A percentile compares a stretch with the other conserved stretches of the same genome.
Conservation (phyloP, 2,888 invertebrate genomes). For the Drosophila seclusa region DNA sequence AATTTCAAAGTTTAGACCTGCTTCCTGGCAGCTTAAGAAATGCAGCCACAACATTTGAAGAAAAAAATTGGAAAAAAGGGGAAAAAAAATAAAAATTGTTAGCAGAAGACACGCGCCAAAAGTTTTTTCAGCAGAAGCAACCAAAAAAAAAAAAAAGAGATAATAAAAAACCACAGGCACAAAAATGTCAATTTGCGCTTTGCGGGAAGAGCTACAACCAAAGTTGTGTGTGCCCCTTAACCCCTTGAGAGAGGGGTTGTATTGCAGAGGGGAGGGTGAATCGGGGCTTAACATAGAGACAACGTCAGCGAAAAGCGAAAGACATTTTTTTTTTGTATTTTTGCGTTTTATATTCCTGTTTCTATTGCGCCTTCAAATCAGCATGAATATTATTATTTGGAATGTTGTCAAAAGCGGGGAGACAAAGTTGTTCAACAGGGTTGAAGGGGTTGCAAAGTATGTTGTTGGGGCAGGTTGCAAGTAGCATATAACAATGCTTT, state of each 20-base stretch:
- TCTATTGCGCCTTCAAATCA: slow-evolving; percentile 72
- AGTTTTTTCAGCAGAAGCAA: slow-evolving; percentile 47
- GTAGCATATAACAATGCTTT: slow-evolving; percentile 51
- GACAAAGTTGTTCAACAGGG: neutral
- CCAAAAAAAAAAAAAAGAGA: neutral
- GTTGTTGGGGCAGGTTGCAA: slow-evolving; percentile 15
- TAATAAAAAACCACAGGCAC: slow-evolving; percentile 63
- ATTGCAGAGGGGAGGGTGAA: neutral
- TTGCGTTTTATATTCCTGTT: slow-evolving; percentile 34
- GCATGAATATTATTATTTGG: slow-evolving; percentile 75
- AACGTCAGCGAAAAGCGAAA: slow-evolving; percentile 67
- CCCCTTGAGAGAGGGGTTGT: neutral
- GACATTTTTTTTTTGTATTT: slow-evolving; percentile 52
- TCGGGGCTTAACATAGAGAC: slow-evolving; percentile 37
- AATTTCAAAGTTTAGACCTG: slow-evolving; percentile 69
- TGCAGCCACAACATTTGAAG: slow-evolving; percentile 40
- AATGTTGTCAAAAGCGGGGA: slow-evolving; percentile 52
- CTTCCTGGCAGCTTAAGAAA: slow-evolving; percentile 58
- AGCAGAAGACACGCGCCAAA: slow-evolving; percentile 69
- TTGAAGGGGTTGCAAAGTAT: neutral
- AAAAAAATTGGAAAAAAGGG: slow-evolving; percentile 1
- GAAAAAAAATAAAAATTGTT: slow-evolving; percentile 64
- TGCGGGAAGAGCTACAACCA: slow-evolving; percentile 40
- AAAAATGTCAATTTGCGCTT: slow-evolving; percentile 79
- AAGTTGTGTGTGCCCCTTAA: slow-evolving; percentile 42